Conservation (phyloP, 2,113 vertebrate species). For the Antennarius striatus region DNA sequence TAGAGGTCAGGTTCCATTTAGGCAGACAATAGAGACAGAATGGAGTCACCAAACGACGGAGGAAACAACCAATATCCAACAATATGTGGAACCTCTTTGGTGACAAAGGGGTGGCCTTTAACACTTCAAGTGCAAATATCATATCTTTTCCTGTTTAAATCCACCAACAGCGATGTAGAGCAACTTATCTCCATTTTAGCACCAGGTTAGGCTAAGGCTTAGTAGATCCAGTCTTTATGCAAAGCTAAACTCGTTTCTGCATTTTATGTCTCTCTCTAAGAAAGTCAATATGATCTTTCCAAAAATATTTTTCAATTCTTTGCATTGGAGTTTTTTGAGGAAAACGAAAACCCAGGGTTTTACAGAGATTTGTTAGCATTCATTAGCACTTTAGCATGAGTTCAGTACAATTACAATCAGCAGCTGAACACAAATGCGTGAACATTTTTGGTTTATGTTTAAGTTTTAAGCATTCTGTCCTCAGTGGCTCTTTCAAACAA, state of each 20-base stretch:
- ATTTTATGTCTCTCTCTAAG: background rate
- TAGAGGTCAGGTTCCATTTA: background rate
- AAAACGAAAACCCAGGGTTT: background rate
- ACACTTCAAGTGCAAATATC: background rate
- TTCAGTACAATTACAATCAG: slow-evolving; percentile 12
- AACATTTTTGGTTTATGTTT: slow-evolving; percentile 42
- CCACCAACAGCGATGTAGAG: too few species aligned
- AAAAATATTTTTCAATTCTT: too few species aligned
- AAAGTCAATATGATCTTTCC: too few species aligned
- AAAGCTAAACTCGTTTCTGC: background rate
- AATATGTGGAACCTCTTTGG: background rate
- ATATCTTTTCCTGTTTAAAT: background rate
- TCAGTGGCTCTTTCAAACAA: slow-evolving; percentile 34
- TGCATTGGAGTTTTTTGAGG: too few species aligned
- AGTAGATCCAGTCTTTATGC: too few species aligned
- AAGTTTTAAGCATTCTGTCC: slow-evolving; percentile 45
- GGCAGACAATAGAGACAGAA: background rate
- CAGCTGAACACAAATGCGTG: slow-evolving; percentile 8
- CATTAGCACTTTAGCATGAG: background rate
- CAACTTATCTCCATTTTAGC: too few species aligned
- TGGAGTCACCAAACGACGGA: too few species aligned
- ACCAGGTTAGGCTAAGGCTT: too few species aligned
- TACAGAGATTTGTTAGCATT: slow-evolving; percentile 6
- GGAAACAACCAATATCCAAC: too few species aligned
- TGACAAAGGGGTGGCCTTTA: background rate